Evolutionary conservation across 2,113 vertebrate species (phyloP).

Genomic region (Psophia crepitans): DNA sequence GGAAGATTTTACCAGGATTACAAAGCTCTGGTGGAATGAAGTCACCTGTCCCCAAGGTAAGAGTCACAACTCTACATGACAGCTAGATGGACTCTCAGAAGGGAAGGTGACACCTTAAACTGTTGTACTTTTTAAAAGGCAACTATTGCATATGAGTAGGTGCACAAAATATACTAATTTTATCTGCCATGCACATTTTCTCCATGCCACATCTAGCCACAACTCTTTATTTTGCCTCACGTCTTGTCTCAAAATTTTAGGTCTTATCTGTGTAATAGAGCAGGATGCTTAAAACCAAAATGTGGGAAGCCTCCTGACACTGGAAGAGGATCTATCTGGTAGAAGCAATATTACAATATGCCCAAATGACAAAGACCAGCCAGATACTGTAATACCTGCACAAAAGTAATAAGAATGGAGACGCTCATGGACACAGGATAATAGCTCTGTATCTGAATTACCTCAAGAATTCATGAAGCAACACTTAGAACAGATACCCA

Average conservation of each 20-base stretch:
- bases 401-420: background rate
- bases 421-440: background rate
- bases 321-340: background rate
- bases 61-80: background rate
- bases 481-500: background rate
- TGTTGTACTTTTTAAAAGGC: background rate
- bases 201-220: background rate
- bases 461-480: background rate
- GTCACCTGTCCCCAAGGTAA: background rate
- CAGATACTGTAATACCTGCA: background rate
- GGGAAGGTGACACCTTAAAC: background rate
- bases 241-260: background rate
- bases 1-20: background rate
- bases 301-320: background rate
- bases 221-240: background rate
- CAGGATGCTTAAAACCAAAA: background rate
- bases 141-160: background rate
- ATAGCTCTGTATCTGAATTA: background rate
- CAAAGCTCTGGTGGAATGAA: background rate
- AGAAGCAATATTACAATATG: background rate
- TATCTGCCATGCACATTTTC: background rate
- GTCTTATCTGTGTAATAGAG: background rate
- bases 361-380: background rate
- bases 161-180: background rate
- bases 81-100: background rate